Evolutionary conservation across 2,797 vertebrate genomes (phyloP), one percentile per base, ranked within the genome.

Genomic region (Lepus oiostolus): DNA sequence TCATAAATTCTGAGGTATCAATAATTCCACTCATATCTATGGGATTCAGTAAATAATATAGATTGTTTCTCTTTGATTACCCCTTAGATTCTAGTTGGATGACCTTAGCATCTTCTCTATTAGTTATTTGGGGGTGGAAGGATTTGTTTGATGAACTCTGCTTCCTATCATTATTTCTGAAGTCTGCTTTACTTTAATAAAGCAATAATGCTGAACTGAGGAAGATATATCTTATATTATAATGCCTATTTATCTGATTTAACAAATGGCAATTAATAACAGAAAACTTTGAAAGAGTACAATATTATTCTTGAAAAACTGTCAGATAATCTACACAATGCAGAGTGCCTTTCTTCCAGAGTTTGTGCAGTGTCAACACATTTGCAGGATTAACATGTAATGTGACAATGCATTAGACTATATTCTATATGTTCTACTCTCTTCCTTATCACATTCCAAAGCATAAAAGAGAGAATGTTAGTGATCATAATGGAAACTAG

Each of bases 1-100:
- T 89, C 38, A 47, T 70, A 90, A 62, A 83, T 76, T 94, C 93
- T 74, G 28, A 94, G 90, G 93, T 81, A 88, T 70, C 14, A 2
- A 65, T 17, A 42, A 1, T 85, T 94, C 77, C 54, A 76, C 30
- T 93, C 84, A 96, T 8, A 87, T 91, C n/a, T 90, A 4, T 54
- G 16, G 16, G 58, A 85, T 82, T 85, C 19, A 19, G 86, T 87
- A 85, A 93, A 82, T 28, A 38, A 28, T 72, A 26, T 26, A 85
- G 22, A 81, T 76, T 75, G 28, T 88, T 90, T 88, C 13, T 80
- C 60, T 90, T 80, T 85, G 47, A 72, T 90, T 84, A 93, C 5
- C 4, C 10, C n/a, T 74, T 58, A 63, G 35, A 26, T 88, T 93
- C 54, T 77, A 65, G 30, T 32, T 88, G 67, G 10, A 14, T 81